Percentiles rank a stretch among this genome's conserved stretches.
These are phyloP conservation scores for Penaeus indicus DNA, from an alignment of 1,140 invertebrate genomes.

Conservation along the genomic window DNA sequence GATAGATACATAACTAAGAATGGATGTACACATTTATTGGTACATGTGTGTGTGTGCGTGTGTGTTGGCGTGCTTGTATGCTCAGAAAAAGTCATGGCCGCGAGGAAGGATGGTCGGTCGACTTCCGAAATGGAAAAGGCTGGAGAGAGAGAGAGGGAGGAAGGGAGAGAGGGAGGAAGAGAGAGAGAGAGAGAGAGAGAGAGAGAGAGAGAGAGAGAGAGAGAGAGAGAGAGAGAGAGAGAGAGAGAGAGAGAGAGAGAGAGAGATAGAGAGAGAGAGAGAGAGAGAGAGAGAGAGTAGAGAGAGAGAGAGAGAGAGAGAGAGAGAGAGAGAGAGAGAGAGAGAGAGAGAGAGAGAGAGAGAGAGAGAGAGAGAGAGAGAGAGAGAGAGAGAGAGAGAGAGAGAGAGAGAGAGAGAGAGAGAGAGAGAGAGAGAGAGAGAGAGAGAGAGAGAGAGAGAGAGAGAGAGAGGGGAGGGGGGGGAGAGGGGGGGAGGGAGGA, in stretches of 20 bases:
- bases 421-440: background rate
- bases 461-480: background rate
- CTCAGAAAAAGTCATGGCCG: background rate
- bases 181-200: conserved; percentile 14
- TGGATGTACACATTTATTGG: background rate
- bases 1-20: no score
- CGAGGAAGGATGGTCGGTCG: background rate
- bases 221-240: background rate
- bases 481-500: background rate
- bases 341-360: conserved; percentile 38
- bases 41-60: background rate
- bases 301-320: background rate
- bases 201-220: background rate
- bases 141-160: background rate
- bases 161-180: background rate
- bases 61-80: background rate
- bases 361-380: background rate
- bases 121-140: no score
- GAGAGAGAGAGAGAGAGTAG: background rate
- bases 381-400: background rate
- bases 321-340: conserved; percentile 31
- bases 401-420: background rate
- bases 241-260: background rate
- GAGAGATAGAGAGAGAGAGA: background rate
- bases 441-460: background rate